Percentiles rank a stretch among this genome's conserved stretches.
Conservation (phyloP, 2,113 vertebrate genomes). For the Phoenicopterus ruber region DNA sequence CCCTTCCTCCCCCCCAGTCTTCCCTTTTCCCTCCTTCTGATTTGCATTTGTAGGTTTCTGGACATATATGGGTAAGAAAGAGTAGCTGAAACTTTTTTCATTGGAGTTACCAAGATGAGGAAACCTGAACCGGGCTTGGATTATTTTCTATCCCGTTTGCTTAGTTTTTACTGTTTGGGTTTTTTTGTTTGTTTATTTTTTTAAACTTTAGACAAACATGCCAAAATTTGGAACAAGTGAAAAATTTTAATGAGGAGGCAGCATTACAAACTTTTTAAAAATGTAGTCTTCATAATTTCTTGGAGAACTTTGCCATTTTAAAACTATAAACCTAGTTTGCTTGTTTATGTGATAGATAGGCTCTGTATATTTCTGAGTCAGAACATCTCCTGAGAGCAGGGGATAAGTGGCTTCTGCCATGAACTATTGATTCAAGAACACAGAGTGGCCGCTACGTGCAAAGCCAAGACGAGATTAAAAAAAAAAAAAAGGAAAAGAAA, state of each 20-base stretch:
- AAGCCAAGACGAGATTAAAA: neutral
- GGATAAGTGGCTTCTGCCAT: neutral
- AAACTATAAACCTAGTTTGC: neutral
- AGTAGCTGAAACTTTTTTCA: neutral
- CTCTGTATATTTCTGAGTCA: neutral
- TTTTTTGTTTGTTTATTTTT: neutral
- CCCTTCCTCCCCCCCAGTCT: neutral
- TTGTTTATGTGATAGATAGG: neutral
- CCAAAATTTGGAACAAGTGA: neutral
- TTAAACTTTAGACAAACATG: neutral
- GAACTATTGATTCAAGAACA: neutral
- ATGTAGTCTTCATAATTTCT: neutral
- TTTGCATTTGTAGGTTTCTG: neutral
- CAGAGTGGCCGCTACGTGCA: neutral
- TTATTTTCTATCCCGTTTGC: neutral
- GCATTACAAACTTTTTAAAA: neutral
- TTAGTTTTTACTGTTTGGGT: neutral
- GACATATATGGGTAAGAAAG: neutral
- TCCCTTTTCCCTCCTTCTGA: neutral
- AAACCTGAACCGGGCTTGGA: neutral
- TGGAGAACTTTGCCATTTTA: neutral
- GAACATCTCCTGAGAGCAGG: neutral
- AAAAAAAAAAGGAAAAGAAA: neutral
- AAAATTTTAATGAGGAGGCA: neutral
- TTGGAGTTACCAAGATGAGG: neutral